A percentile compares a stretch with the other conserved stretches of the same genome.
These are phyloP conservation scores for Plumapathes pennacea DNA, from an alignment of 92 coral and sea anemone species.

Conservation along the genomic window DNA sequence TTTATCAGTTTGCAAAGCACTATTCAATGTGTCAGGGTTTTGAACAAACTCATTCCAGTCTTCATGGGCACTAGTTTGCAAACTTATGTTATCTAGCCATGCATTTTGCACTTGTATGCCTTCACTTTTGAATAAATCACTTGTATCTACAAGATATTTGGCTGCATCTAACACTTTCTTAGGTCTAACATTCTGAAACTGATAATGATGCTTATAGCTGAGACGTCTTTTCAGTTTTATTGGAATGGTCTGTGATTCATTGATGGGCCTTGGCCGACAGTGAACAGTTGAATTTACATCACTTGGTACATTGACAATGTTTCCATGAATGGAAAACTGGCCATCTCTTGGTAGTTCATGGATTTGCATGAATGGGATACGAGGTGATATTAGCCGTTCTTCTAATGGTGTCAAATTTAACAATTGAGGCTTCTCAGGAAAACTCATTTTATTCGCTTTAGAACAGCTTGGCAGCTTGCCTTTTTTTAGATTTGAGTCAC, in stretches of 20 bases:
- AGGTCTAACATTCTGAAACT: slow-evolving; percentile 55
- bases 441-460: slow-evolving; percentile 44
- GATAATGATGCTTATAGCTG: slow-evolving; percentile 53
- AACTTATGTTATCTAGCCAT: slow-evolving; percentile 7
- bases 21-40: not conserved
- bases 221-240: slow-evolving; percentile 41
- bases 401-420: slow-evolving; percentile 33
- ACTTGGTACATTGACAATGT: slow-evolving; percentile 41
- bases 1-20: not conserved
- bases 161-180: slow-evolving; percentile 51
- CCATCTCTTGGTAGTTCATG: slow-evolving; percentile 31
- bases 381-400: slow-evolving; percentile 27
- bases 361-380: slow-evolving; percentile 24
- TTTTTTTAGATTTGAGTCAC: slow-evolving; percentile 25
- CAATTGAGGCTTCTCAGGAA: slow-evolving; percentile 5
- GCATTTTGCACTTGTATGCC: slow-evolving; percentile 29
- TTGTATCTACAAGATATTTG: slow-evolving; percentile 33
- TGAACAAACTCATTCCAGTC: slow-evolving; percentile 6
- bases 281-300: slow-evolving; percentile 56
- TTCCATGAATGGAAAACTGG: slow-evolving; percentile 21
- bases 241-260: slow-evolving; percentile 43
- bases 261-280: slow-evolving; percentile 39
- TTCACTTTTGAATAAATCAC: slow-evolving; percentile 45
- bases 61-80: slow-evolving; percentile 3
- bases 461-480: slow-evolving; percentile 40